Base-by-base conservation (phyloP, 2,113 vertebrate genomes). In the Poeciliopsis prolifica region DNA sequence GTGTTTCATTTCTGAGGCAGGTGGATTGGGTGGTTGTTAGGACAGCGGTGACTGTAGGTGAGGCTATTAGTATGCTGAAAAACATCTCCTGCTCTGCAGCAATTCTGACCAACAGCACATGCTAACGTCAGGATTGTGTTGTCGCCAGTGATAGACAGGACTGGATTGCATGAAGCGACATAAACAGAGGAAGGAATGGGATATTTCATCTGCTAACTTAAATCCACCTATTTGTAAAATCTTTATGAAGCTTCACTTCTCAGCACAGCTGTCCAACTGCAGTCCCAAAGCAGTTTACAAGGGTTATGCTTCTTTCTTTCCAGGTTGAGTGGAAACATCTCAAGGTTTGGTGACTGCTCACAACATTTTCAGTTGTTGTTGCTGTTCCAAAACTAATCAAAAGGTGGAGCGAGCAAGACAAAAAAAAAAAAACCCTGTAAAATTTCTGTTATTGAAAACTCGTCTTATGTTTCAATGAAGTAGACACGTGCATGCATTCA, bases 21-120 rank as follows among this genome's bases (percentile, higher is more conserved):
- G 40, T 44, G 65, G 35, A 61, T 13, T 69, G 60, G 72, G 62
- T 37, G 54, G 58, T 70, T 68, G 58, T 78, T 60, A 80, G 61
- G 54, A 64, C 48, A 71, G 60, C 64, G 72, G 68, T 85, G 73
- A 85, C 29, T 72, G 65, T 62, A 66, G 74, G 5, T 51, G 29
- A 74, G 70, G 71, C 30, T 77, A 68, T 80, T 62, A 69, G 44
- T 58, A 61, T 62, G 61, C 48, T 64, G 19, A 64, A 54, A n/a
- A 61, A 42, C 74, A 69, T 64, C 69, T 75, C 44, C 58, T 68
- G 61, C 42, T 69, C 35, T 44, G 19, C 42, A 69, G 6, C 31
- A 51, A 12, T 4, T 64, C 40, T 77, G 78, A 78, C 82, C 37
- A 35, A 29, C 37, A 29, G 7, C 31, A 77, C 37, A 5, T 54